phyloP scores from a whole-genome alignment of 2,888 invertebrate species.

The Sabatieria punctata region DNA sequence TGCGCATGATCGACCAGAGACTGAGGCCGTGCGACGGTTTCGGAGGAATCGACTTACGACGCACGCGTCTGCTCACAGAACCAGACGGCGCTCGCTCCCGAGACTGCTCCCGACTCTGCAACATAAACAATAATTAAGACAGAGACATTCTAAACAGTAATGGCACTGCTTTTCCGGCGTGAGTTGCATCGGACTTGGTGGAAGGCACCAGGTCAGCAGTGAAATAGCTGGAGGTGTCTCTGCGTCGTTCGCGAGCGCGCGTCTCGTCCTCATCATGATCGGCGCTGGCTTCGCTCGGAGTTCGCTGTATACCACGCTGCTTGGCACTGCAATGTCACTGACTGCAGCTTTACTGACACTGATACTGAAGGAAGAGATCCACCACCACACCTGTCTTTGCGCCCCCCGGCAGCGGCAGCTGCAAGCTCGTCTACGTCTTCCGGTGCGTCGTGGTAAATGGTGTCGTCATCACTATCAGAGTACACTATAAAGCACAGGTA shows the following conservation, averaged over 20 bases:
- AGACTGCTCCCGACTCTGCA: not conserved
- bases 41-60: constrained; percentile 67
- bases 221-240: too few relatives aligned
- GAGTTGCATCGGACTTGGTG: too few relatives aligned
- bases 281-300: not conserved
- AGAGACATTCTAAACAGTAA: too few relatives aligned
- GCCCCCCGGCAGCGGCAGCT: not conserved
- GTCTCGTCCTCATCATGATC: not conserved
- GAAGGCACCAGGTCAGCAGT: too few relatives aligned
- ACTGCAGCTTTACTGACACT: too few relatives aligned
- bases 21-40: constrained; percentile 72
- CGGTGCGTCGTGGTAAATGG: constrained; percentile 46
- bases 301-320: not conserved
- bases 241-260: too few relatives aligned
- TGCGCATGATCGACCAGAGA: constrained; percentile 98
- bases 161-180: too few relatives aligned
- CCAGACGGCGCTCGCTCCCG: not conserved
- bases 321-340: too few relatives aligned
- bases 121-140: too few relatives aligned
- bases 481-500: constrained; percentile 11
- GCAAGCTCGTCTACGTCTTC: constrained; percentile 25
- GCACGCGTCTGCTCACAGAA: constrained; percentile 32
- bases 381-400: constrained; percentile 7
- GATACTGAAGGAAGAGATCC: too few relatives aligned
- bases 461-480: constrained; percentile 41